Evolutionary conservation across 2,888 invertebrate genomes (phyloP), one percentile per base, ranked within the genome.

Genomic region (Drosophila macrospina): DNA sequence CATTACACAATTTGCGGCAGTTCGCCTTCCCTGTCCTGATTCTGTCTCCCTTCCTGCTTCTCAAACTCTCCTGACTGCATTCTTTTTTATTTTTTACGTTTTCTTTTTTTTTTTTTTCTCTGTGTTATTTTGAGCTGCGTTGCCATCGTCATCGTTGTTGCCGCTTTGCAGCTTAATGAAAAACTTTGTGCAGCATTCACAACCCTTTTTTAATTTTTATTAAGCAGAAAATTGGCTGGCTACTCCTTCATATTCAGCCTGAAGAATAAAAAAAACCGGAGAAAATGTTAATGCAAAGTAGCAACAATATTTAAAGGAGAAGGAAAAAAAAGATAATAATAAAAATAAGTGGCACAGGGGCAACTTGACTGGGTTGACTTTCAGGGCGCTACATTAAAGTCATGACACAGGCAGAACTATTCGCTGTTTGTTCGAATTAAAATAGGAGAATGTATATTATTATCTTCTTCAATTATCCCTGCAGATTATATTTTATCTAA

Each of bases 141-240:
- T 39, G 63, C 41, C 51, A 45, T 55, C 62, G 45, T 54, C 69
- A 36, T 47, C 56, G 30, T 10, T 45, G 52, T 59, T 55, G 44
- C 30, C 57, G 67, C 52, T 64, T 65, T 67, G 74, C 69, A 79
- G 81, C 81, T 81, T 86, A 85, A 85, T 85, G 84, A 86, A 85
- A 85, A 84, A 84, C 72, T 85, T 84, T 81, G 48, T 69, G 61
- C 73, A 64, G 75, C 64, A 69, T 60, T 47, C 65, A 68, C 65
- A 81, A 80, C 86, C 86, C 74, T 85, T 85, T 71, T 76, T 80
- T 84, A 86, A 86, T 86, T 86, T 83, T 84, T 85, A 84, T 86
- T 85, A 82, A 81, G 86, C 86, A 86, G 78, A 83, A 84, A 86
- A 86, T 83, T 86, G 78, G 74, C 78, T 69, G 64, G 52, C 42